phyloP scores from a whole-genome alignment of 2,888 invertebrate genomes.

The Papilio demoleus region DNA sequence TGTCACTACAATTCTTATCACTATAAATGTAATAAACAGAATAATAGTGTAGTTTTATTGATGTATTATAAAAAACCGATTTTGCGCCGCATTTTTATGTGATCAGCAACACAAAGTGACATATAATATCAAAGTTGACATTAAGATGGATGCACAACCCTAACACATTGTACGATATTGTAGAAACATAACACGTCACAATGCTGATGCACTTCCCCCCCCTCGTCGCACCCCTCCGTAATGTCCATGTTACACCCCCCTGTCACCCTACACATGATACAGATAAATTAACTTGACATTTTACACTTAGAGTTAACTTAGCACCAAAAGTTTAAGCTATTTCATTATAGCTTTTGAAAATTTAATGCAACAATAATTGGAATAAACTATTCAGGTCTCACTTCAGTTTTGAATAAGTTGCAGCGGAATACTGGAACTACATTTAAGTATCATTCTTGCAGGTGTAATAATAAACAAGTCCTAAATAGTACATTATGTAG shows the following conservation, averaged over 20 bases:
- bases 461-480: too few relatives aligned
- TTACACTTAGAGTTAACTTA: not conserved
- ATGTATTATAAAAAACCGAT: too few relatives aligned
- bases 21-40: too few relatives aligned
- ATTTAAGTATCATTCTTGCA: too few relatives aligned
- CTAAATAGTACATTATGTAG: too few relatives aligned
- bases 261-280: not conserved
- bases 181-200: slow-evolving; percentile 34
- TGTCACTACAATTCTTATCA: too few relatives aligned
- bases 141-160: too few relatives aligned
- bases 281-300: slow-evolving; percentile 16
- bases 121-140: too few relatives aligned
- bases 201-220: slow-evolving; percentile 25
- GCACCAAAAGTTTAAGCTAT: not conserved
- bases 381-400: not conserved
- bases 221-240: not conserved
- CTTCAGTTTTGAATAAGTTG: not conserved
- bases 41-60: too few relatives aligned
- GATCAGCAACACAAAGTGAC: too few relatives aligned
- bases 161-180: not conserved
- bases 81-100: too few relatives aligned
- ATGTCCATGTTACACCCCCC: slow-evolving; percentile 7
- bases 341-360: not conserved
- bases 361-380: not conserved
- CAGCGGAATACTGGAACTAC: too few relatives aligned